Percentiles rank a stretch among this genome's conserved stretches.
Conservation (phyloP, 2,888 invertebrate genomes). For the Taphrorychus bicolor region DNA sequence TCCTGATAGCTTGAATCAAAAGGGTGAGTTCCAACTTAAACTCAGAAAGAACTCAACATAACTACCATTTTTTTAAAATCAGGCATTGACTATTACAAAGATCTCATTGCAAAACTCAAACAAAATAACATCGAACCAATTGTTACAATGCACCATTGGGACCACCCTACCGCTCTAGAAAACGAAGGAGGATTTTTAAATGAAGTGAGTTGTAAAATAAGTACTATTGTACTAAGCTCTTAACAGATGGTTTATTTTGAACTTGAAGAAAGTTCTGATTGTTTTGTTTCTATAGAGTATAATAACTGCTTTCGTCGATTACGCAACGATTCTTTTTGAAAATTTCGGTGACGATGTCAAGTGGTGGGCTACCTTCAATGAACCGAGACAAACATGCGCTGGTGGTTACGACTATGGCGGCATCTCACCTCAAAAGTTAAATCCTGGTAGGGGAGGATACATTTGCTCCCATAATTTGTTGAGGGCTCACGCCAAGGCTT, state of each 20-base stretch:
- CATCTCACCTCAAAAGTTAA: slow-evolving; percentile 53
- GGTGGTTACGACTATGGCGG: slow-evolving; percentile 45
- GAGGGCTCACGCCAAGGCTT: slow-evolving; percentile 70
- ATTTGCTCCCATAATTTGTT: slow-evolving; percentile 69
- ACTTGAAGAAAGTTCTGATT: background rate
- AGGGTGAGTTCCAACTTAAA: slow-evolving; percentile 57
- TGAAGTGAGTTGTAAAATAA: slow-evolving; percentile 43
- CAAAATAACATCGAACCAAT: slow-evolving; percentile 63
- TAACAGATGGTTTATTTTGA: too few species aligned
- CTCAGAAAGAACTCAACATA: background rate
- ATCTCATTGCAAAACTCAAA: slow-evolving; percentile 65
- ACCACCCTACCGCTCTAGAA: slow-evolving; percentile 62
- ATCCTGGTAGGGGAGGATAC: slow-evolving; percentile 65
- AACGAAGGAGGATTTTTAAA: slow-evolving; percentile 61
- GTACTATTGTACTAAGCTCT: too few species aligned
- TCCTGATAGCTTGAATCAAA: slow-evolving; percentile 59
- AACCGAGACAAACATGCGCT: slow-evolving; percentile 54
- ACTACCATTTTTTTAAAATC: background rate
- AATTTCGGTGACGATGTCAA: slow-evolving; percentile 51
- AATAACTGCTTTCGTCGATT: slow-evolving; percentile 60
- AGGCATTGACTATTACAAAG: slow-evolving; percentile 66
- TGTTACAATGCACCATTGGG: slow-evolving; percentile 65
- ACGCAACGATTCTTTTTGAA: slow-evolving; percentile 59
- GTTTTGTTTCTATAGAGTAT: slow-evolving; percentile 15
- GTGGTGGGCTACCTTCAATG: slow-evolving; percentile 64